Evolutionary conservation across 2,113 vertebrate species (phyloP).

Genomic region (Hyaena hyaena): DNA sequence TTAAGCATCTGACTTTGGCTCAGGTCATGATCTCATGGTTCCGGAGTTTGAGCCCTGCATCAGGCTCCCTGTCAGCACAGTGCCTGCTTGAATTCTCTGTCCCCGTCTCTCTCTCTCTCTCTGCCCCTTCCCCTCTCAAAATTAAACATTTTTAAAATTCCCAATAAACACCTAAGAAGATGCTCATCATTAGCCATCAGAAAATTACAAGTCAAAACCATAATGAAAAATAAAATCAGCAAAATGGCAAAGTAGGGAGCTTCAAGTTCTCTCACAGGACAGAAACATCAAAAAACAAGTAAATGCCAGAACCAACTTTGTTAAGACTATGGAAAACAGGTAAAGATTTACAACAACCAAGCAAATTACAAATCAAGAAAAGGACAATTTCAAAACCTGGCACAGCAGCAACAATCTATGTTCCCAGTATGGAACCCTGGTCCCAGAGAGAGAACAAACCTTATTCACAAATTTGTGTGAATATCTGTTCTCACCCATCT

Average conservation of each 20-base stretch:
- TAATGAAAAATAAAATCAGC: background rate
- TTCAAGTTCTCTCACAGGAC: background rate
- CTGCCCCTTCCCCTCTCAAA: no score
- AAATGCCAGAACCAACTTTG: background rate
- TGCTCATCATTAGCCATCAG: background rate
- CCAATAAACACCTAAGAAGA: background rate
- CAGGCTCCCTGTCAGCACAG: no score
- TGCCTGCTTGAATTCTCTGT: no score
- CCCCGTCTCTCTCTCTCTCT: no score
- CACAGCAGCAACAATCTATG: background rate
- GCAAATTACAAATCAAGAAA: background rate
- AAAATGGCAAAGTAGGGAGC: background rate
- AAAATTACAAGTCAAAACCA: slow-evolving; percentile 25
- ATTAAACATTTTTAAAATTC: background rate
- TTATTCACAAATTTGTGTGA: background rate
- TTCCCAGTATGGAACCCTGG: no score
- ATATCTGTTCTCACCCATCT: background rate
- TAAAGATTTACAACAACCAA: background rate
- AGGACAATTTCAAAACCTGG: background rate
- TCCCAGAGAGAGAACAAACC: background rate
- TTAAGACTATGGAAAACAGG: background rate
- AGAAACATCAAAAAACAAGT: background rate
- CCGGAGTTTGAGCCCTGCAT: no score
- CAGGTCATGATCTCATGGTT: no score
- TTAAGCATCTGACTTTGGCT: no score